Evolutionary conservation across 1,140 invertebrate species (phyloP).

Genomic region (Neodiprion pinetum): DNA sequence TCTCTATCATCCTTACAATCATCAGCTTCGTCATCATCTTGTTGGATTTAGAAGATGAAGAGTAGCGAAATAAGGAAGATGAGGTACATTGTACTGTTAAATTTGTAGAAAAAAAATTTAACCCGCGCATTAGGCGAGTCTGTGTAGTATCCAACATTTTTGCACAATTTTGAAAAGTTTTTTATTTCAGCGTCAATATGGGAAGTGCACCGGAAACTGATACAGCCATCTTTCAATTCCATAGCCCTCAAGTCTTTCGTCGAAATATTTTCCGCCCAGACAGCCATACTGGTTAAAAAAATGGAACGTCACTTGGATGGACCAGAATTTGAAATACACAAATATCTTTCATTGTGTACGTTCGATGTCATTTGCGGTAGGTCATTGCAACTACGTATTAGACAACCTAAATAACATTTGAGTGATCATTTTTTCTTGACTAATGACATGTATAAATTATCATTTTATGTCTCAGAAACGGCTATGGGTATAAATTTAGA

Average conservation of each 20-base stretch:
- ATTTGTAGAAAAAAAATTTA: too few species aligned
- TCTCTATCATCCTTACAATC: too few species aligned
- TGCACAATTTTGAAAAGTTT: too few species aligned
- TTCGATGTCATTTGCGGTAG: conserved; percentile 32
- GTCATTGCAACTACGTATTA: neutral
- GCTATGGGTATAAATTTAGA: conserved; percentile 28
- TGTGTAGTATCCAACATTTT: too few species aligned
- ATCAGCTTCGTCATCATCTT: too few species aligned
- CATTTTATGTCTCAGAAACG: conserved; percentile 19
- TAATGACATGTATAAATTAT: neutral
- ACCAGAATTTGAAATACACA: conserved; percentile 26
- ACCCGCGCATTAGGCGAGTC: too few species aligned
- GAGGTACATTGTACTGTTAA: too few species aligned
- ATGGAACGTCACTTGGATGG: conserved; percentile 22
- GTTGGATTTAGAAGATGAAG: too few species aligned
- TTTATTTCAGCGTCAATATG: conserved; percentile 15
- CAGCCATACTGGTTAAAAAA: conserved; percentile 21
- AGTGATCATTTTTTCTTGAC: neutral
- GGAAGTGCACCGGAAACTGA: conserved; percentile 28
- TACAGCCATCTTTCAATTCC: conserved; percentile 30
- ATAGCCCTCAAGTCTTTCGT: conserved; percentile 31
- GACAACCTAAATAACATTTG: neutral
- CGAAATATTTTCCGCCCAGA: conserved; percentile 25
- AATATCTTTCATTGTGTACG: conserved; percentile 16
- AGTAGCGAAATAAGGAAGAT: too few species aligned